A percentile compares a stretch with the other conserved stretches of the same genome.
These are phyloP conservation scores for Amblyjoppa fuscipennis DNA, from an alignment of 2,888 invertebrate species.

Conservation along the genomic window DNA sequence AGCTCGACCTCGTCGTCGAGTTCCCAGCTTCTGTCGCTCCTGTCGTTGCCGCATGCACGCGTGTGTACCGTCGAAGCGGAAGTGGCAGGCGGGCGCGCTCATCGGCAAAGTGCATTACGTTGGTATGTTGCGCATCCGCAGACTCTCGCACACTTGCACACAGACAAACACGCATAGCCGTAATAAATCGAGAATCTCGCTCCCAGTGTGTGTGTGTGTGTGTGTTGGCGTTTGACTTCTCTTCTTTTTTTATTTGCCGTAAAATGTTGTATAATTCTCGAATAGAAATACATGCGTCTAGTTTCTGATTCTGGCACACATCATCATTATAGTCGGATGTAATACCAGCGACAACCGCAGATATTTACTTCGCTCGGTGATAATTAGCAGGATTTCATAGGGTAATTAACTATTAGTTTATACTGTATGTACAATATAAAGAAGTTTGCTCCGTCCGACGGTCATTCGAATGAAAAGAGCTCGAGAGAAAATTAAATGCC, in stretches of 20 bases:
- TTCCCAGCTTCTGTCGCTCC: constrained; percentile 55
- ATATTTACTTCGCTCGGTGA: constrained; percentile 70
- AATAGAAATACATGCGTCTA: neutral
- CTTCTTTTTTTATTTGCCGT: constrained; percentile 4
- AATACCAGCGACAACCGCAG: constrained; percentile 72
- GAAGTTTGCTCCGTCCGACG: neutral
- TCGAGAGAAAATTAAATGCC: neutral
- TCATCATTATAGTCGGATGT: constrained; percentile 22
- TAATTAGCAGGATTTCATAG: constrained; percentile 69
- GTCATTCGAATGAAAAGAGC: neutral
- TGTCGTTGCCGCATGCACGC: constrained; percentile 1
- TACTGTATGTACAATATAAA: neutral
- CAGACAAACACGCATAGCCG: constrained; percentile 8
- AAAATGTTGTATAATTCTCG: neutral
- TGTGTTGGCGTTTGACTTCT: neutral
- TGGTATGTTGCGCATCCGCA: constrained; percentile 36
- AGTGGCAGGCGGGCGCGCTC: constrained; percentile 48
- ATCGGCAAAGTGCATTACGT: constrained; percentile 64
- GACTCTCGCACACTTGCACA: constrained; percentile 16
- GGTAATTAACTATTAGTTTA: constrained; percentile 39
- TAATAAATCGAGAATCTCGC: constrained; percentile 48
- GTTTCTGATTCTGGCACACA: neutral
- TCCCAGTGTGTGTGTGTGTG: constrained; percentile 1
- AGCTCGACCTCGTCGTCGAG: constrained; percentile 37
- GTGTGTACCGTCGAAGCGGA: constrained; percentile 55